Evolutionary conservation across 2,113 vertebrate species (phyloP).

Genomic region (Gasterosteus aculeatus): DNA sequence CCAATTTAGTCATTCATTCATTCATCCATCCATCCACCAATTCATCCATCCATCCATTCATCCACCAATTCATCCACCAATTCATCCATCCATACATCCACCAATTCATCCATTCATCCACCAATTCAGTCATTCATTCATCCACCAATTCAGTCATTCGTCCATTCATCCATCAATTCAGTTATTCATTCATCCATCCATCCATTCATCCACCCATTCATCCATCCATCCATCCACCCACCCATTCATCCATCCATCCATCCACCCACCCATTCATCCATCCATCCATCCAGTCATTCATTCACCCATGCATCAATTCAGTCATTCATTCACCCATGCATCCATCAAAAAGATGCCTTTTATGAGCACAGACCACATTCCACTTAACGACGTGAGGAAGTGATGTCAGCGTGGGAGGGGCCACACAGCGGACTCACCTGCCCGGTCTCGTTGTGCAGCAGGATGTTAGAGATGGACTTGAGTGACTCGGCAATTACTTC

Average conservation of each 20-base stretch:
- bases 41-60: background rate
- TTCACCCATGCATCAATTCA: constrained; percentile 14
- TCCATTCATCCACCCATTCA: too few relatives aligned
- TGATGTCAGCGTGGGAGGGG: background rate
- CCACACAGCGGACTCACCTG: constrained; percentile 68
- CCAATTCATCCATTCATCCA: too few relatives aligned
- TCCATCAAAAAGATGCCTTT: background rate
- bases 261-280: constrained; percentile 12
- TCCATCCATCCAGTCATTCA: background rate
- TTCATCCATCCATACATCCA: too few relatives aligned
- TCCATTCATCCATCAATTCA: too few relatives aligned
- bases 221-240: constrained; percentile 5
- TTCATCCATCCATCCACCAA: background rate
- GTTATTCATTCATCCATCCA: too few relatives aligned
- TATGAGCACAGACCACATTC: background rate
- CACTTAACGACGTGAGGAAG: background rate
- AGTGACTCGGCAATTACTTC: constrained; percentile 90
- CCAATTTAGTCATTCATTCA: too few relatives aligned
- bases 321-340: background rate
- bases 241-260: constrained; percentile 13
- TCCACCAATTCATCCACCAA: too few relatives aligned
- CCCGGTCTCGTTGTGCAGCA: constrained; percentile 85
- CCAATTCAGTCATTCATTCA: too few relatives aligned
- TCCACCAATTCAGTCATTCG: too few relatives aligned
- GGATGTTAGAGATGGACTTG: constrained; percentile 92